A percentile compares a stretch with the other conserved stretches of the same genome.
Evolutionary conservation across 2,888 invertebrate species (phyloP).

Genomic region (Meiosimyza platycephala): DNA sequence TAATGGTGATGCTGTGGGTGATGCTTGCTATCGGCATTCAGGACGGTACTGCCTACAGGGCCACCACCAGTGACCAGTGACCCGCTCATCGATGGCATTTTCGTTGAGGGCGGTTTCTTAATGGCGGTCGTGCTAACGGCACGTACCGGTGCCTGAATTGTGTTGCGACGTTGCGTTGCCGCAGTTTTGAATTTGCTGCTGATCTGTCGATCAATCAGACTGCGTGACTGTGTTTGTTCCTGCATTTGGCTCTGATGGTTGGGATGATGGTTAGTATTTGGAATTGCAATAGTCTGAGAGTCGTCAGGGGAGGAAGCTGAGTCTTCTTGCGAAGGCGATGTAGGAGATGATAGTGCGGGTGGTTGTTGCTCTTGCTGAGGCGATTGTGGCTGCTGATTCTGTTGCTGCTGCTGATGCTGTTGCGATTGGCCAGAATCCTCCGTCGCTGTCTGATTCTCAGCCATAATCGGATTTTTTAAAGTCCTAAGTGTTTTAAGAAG

Average conservation of each 20-base stretch:
- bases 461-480: conserved; percentile 65
- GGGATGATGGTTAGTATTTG: conserved; percentile 39
- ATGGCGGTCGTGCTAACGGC: conserved; percentile 53
- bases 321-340: conserved; percentile 44
- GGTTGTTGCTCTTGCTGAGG: conserved; percentile 48
- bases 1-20: conserved; percentile 43
- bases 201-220: conserved; percentile 62
- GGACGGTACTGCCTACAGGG: conserved; percentile 31
- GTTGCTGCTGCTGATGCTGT: conserved; percentile 48
- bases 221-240: conserved; percentile 47
- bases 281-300: conserved; percentile 29
- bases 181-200: conserved; percentile 56
- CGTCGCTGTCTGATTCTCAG: conserved; percentile 66
- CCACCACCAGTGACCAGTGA: conserved; percentile 32
- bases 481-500: conserved; percentile 64
- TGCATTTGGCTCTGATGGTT: conserved; percentile 27
- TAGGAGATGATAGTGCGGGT: conserved; percentile 49
- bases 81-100: conserved; percentile 54
- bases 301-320: conserved; percentile 41
- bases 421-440: conserved; percentile 66
- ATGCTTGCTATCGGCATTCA: conserved; percentile 41
- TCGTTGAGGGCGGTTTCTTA: conserved; percentile 55
- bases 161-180: conserved; percentile 54
- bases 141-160: conserved; percentile 56
- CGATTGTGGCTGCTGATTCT: conserved; percentile 42